A percentile compares a stretch with the other conserved stretches of the same genome.
These are phyloP conservation scores for Enteromius fasciolatus DNA, from an alignment of 2,797 vertebrate genomes.

Conservation along the genomic window DNA sequence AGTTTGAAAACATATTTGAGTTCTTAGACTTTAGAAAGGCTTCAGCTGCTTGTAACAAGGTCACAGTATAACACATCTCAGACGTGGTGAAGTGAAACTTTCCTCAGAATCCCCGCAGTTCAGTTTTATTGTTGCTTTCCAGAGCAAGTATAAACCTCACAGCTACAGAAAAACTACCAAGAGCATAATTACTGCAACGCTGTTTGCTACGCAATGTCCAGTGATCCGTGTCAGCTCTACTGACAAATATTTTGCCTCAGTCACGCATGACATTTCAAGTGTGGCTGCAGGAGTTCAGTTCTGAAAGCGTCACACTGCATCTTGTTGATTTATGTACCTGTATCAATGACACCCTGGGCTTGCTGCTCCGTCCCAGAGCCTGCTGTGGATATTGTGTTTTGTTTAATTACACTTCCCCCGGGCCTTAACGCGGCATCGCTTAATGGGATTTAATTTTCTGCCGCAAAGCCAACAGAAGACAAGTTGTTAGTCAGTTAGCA, in stretches of 20 bases:
- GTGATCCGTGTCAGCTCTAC: constrained; percentile 7
- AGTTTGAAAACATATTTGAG: background rate
- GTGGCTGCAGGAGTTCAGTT: background rate
- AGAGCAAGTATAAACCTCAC: background rate
- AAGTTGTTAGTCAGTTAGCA: constrained; percentile 46
- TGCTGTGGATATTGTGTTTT: constrained; percentile 49
- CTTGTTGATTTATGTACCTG: constrained; percentile 33
- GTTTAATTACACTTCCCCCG: constrained; percentile 53
- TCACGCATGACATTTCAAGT: constrained; percentile 18
- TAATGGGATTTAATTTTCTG: constrained; percentile 56
- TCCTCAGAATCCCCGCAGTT: background rate
- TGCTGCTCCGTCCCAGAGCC: constrained; percentile 29
- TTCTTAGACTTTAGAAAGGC: background rate
- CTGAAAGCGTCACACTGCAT: background rate
- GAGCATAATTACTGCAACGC: background rate
- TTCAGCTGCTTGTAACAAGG: constrained; percentile 5
- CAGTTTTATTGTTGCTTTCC: background rate
- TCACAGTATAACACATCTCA: constrained; percentile 6
- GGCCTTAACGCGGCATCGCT: constrained; percentile 32
- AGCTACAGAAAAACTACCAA: constrained; percentile 11
- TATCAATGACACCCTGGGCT: constrained; percentile 2
- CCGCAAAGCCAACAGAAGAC: constrained; percentile 25
- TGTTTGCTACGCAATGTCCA: constrained; percentile 2
- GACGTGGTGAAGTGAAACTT: background rate
- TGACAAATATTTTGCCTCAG: constrained; percentile 28